Conservation (phyloP, 1,140 invertebrate genomes). For the Brachionus angularis region DNA sequence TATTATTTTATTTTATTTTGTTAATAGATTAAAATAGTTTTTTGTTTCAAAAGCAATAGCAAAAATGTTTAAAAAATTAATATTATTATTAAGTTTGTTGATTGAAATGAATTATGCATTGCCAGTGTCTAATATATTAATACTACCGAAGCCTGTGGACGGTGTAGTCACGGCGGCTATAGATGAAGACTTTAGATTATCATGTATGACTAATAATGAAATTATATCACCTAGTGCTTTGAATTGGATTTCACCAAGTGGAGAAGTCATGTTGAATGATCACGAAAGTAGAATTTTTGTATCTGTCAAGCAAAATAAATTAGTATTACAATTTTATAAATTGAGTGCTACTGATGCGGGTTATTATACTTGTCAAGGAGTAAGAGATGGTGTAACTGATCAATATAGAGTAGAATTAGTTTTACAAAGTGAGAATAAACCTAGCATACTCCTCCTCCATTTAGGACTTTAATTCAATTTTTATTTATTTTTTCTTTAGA, state of each 20-base stretch:
- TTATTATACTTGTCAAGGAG: not conserved
- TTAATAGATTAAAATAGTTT: too few relatives aligned
- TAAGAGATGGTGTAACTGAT: not conserved
- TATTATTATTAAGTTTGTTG: too few relatives aligned
- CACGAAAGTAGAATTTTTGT: not conserved
- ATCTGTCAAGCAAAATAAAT: not conserved
- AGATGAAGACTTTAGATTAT: not conserved
- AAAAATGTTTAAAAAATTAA: too few relatives aligned
- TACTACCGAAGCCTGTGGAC: not conserved
- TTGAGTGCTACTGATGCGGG: not conserved
- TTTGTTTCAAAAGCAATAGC: too few relatives aligned
- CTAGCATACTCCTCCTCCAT: not conserved
- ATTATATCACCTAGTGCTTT: not conserved
- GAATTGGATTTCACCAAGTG: not conserved
- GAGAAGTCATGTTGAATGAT: not conserved
- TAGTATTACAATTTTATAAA: slow-evolving; percentile 1
- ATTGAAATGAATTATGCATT: not conserved
- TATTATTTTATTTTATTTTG: too few relatives aligned
- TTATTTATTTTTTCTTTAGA: not conserved
- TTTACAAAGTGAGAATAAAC: not conserved
- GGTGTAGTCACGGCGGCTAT: slow-evolving; percentile 17
- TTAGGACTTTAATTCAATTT: not conserved
- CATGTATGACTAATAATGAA: not conserved
- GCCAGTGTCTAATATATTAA: not conserved
- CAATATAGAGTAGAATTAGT: not conserved